phyloP scores from a whole-genome alignment of 2,888 invertebrate species.

The Merodon equestris region DNA sequence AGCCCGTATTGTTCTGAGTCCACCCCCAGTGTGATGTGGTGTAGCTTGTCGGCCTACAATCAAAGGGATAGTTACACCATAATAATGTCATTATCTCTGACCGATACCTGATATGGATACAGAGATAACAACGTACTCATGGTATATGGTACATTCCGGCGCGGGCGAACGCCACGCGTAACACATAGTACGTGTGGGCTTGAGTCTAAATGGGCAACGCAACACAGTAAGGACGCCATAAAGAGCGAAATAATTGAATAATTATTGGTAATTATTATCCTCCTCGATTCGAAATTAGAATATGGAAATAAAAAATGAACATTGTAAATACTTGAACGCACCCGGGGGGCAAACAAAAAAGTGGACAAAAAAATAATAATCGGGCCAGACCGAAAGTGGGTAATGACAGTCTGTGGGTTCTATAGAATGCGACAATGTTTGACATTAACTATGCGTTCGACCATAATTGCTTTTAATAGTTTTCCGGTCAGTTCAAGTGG shows the following conservation, averaged over 20 bases:
- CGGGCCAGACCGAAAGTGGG: constrained; percentile 14
- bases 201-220: not conserved
- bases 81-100: constrained; percentile 65
- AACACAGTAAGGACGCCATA: constrained; percentile 14
- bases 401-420: not conserved
- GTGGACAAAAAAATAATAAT: no score
- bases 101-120: constrained; percentile 44
- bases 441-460: constrained; percentile 35
- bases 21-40: not conserved
- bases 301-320: constrained; percentile 8
- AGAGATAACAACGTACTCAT: constrained; percentile 6
- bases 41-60: constrained; percentile 45
- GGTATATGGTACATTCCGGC: constrained; percentile 47
- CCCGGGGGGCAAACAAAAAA: no score
- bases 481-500: constrained; percentile 55
- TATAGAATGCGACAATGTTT: constrained; percentile 12
- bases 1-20: constrained; percentile 5
- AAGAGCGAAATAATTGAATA: constrained; percentile 59
- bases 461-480: constrained; percentile 59
- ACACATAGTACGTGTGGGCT: not conserved
- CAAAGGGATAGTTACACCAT: constrained; percentile 62
- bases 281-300: constrained; percentile 60
- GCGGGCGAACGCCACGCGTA: constrained; percentile 57
- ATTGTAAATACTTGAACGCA: constrained; percentile 61
- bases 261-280: constrained; percentile 63